Percentiles rank a stretch among this genome's conserved stretches.
Conservation (phyloP, 2,113 vertebrate genomes). For the Heptranchias perlo region DNA sequence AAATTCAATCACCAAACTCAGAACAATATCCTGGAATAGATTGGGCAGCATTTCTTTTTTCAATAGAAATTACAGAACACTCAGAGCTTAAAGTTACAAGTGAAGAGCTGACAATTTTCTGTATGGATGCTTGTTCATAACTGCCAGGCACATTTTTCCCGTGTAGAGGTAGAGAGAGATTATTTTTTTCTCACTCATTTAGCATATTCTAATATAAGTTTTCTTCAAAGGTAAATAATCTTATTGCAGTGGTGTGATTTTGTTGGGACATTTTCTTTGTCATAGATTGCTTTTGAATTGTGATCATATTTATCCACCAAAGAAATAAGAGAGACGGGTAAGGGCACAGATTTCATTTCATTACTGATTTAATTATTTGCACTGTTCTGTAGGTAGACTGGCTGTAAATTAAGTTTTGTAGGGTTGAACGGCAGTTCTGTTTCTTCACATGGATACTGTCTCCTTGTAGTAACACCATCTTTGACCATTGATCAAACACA, state of each 20-base stretch:
- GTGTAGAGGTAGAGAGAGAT: neutral
- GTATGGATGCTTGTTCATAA: neutral
- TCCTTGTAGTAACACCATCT: no score
- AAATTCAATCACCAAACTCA: neutral
- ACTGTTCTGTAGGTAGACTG: no score
- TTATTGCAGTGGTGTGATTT: neutral
- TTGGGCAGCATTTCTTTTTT: neutral
- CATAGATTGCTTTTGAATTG: no score
- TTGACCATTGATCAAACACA: no score
- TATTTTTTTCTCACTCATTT: neutral
- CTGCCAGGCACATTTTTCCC: neutral
- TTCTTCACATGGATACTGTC: no score
- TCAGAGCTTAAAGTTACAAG: neutral
- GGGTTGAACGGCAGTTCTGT: no score
- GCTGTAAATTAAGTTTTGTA: no score
- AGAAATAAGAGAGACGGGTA: no score
- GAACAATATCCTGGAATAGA: neutral
- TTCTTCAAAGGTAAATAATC: neutral
- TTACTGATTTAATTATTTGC: no score
- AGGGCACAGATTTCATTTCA: no score
- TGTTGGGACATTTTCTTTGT: neutral
- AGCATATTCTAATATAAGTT: neutral
- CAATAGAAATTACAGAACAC: neutral
- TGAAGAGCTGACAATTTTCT: neutral
- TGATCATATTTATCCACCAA: no score